Base-by-base conservation (phyloP, 2,797 vertebrate genomes). In the Intellagama lesueurii region DNA sequence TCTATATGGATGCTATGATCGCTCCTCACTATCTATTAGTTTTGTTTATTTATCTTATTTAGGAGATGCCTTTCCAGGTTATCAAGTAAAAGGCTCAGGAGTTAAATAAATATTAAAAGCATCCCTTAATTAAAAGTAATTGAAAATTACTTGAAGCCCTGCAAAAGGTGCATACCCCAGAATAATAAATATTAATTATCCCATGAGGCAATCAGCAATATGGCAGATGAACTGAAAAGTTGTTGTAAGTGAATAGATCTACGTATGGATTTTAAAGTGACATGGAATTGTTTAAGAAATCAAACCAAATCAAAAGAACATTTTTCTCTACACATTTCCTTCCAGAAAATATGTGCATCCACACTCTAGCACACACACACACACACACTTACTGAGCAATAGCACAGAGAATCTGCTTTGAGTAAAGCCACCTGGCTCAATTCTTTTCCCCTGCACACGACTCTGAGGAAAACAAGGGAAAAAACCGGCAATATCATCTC, bases 401-500 rank as follows among this genome's bases (percentile, higher is more conserved):
- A 52, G 40, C 91, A 3, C 56, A 88, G 17, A 0, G 49, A 83
- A 91, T 75, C 72, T 0, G 17, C 80, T 92, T 91, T 85, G 82
- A 35, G 80, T 90, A 78, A 90, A 88, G 89, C 82, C 88, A 35
- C 90, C 89, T 7, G 17, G 16, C 56, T 91, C 60, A 79, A 73
- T 40, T 28, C 90, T 89, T 85, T 86, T 70, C 81, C 91, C 91
- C 90, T 90, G 78, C 73, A 90, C 26, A 70, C 66, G 17, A 7
- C 92, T 86, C 72, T 56, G 76, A 3, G 30, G 90, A 92, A 94
- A 94, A 83, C 68, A 81, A 1, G 78, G 75, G 52, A 56, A 14
- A 88, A 88, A 91, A 87, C 0, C 83, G 0, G 24, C 86, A 91
- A 88, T 92, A 72, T 40, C 87, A 83, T 93, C 90, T 90, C 81